phyloP scores from a whole-genome alignment of 2,113 vertebrate genomes.

The Ia io region DNA sequence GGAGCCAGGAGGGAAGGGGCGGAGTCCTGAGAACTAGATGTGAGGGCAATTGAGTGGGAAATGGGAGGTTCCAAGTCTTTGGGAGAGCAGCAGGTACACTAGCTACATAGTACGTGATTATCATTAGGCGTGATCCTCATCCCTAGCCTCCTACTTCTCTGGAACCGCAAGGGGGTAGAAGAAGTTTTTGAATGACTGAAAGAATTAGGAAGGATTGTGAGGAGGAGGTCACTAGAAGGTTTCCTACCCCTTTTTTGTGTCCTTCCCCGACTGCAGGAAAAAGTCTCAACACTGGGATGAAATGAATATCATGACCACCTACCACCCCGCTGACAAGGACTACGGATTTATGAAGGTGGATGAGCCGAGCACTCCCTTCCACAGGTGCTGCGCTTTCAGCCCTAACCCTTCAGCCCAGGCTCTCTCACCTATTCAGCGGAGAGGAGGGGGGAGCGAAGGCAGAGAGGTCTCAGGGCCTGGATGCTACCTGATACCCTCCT shows the following conservation, averaged over 20 bases:
- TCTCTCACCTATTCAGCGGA: background rate
- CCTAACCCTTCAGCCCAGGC: background rate
- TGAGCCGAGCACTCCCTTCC: constrained; percentile 69
- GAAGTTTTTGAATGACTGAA: background rate
- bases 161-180: background rate
- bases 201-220: background rate
- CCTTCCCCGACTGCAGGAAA: background rate
- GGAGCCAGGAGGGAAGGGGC: background rate
- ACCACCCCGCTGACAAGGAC: constrained; percentile 66
- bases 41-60: background rate
- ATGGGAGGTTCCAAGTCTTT: background rate
- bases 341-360: constrained; percentile 70
- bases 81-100: background rate
- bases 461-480: background rate
- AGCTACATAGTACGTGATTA: background rate
- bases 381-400: constrained; percentile 46
- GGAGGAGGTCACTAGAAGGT: background rate
- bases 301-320: constrained; percentile 74
- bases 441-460: background rate
- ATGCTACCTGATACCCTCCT: background rate
- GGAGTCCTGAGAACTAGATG: background rate
- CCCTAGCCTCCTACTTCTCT: background rate
- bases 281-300: constrained; percentile 76
- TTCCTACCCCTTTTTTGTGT: background rate
- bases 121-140: background rate